Evolutionary conservation across 2,888 invertebrate genomes (phyloP).

Genomic region (Lumbricus terrestris): DNA sequence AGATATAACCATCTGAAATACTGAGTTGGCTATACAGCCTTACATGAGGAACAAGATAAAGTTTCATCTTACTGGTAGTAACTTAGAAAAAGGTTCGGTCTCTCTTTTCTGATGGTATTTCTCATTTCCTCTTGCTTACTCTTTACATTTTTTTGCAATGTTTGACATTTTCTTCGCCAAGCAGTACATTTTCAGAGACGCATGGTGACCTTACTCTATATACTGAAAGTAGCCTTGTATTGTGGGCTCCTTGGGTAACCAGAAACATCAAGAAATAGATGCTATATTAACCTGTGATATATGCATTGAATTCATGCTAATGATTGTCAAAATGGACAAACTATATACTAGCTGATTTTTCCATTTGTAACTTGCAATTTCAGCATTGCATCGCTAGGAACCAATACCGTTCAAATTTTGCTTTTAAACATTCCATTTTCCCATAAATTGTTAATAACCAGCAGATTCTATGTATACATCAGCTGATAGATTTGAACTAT

Average conservation of each 20-base stretch:
- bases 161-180: background rate
- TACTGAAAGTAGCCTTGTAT: too few species aligned
- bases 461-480: too few species aligned
- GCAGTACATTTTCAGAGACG: background rate
- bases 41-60: background rate
- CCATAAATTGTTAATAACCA: background rate
- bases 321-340: background rate
- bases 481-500: too few species aligned
- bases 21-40: background rate
- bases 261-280: background rate
- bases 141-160: background rate
- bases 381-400: background rate
- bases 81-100: background rate
- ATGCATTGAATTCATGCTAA: too few species aligned
- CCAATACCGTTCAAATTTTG: background rate
- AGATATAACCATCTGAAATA: background rate
- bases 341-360: background rate
- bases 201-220: background rate
- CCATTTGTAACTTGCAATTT: background rate
- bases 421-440: background rate
- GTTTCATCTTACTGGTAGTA: background rate
- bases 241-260: too few species aligned
- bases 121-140: background rate
- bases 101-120: background rate
- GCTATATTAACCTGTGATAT: background rate